Percentiles rank a stretch among this genome's conserved stretches.
Conservation (phyloP, 2,113 vertebrate species). For the Butorides virescens region DNA sequence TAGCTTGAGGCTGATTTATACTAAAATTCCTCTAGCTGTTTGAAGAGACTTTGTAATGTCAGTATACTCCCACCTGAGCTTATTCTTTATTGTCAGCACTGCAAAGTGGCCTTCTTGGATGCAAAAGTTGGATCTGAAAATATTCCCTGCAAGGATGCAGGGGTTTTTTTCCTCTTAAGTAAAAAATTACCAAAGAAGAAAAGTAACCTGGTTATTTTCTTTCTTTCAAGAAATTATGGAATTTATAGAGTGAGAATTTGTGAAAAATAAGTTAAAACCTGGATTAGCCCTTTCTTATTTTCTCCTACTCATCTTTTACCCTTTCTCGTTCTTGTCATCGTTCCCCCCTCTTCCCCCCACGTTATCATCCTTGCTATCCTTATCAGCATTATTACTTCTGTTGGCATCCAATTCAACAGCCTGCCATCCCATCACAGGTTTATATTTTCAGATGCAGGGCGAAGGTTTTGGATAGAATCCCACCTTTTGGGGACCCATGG, state of each 20-base stretch:
- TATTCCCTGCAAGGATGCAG: not conserved
- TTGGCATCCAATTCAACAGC: not conserved
- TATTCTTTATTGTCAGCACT: not conserved
- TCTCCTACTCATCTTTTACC: not conserved
- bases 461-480: not conserved
- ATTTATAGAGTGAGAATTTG: not conserved
- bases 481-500: not conserved
- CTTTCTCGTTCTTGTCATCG: not conserved
- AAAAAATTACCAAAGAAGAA: not conserved
- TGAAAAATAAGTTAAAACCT: not conserved
- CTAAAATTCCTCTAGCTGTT: conserved; percentile 31
- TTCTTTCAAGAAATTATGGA: not conserved
- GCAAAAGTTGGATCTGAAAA: not conserved
- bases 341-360: not conserved
- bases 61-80: conserved; percentile 9
- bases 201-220: not conserved
- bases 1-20: conserved; percentile 41
- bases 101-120: not conserved
- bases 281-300: not conserved
- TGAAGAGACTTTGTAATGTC: conserved; percentile 33
- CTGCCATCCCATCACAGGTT: not conserved
- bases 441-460: not conserved
- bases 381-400: conserved; percentile 12
- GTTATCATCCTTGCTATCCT: not conserved
- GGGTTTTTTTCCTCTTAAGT: not conserved